phyloP scores from a whole-genome alignment of 2,113 vertebrate species.

The Trogon surrucura region DNA sequence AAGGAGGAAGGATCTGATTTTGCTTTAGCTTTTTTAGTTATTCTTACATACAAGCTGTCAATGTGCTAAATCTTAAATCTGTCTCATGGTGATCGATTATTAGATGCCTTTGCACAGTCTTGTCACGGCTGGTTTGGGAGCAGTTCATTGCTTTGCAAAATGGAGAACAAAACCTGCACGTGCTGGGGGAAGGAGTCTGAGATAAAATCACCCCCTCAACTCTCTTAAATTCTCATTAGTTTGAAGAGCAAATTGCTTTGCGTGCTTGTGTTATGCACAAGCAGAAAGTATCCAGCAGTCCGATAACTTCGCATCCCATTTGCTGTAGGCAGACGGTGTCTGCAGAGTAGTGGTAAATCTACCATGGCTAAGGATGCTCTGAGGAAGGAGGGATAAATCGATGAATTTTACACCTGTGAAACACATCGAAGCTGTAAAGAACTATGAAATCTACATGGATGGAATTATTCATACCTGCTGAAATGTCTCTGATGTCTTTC shows the following conservation, averaged over 20 bases:
- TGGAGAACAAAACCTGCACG: fast-evolving
- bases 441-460: not conserved
- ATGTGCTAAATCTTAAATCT: not conserved
- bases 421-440: not conserved
- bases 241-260: not conserved
- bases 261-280: not conserved
- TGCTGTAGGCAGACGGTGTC: not conserved
- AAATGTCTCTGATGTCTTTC: not conserved
- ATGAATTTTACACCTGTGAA: not conserved
- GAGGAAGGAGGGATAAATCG: not conserved
- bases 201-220: not conserved
- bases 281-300: not conserved
- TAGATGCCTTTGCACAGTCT: not conserved
- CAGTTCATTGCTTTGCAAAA: not conserved
- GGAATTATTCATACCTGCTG: not conserved
- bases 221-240: not conserved
- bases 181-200: not conserved
- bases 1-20: not conserved
- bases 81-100: no score
- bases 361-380: not conserved
- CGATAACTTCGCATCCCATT: not conserved
- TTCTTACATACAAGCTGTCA: not conserved
- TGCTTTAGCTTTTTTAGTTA: not conserved
- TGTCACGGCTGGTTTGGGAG: not conserved
- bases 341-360: not conserved